phyloP scores from a whole-genome alignment of 2,113 vertebrate species.

The Bucco capensis region DNA sequence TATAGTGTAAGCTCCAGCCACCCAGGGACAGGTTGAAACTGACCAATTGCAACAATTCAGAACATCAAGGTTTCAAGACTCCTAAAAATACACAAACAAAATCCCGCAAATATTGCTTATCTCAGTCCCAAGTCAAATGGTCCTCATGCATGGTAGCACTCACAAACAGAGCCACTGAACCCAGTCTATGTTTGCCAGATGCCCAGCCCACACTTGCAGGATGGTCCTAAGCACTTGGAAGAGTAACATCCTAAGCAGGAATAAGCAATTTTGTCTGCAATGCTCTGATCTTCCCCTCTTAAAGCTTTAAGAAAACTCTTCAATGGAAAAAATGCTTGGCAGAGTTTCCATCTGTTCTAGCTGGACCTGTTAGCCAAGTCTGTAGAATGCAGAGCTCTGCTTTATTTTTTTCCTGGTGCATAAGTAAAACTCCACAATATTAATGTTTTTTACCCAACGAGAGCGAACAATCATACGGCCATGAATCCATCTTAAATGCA shows the following conservation, averaged over 20 bases:
- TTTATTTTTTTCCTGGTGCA: neutral
- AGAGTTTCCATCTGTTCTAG: constrained; percentile 65
- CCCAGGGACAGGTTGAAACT: neutral
- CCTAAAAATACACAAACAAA: neutral
- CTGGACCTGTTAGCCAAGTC: neutral
- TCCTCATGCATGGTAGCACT: neutral
- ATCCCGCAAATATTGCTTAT: neutral
- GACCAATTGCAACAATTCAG: neutral
- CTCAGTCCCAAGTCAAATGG: neutral
- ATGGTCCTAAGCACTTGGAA: neutral
- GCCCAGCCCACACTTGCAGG: neutral
- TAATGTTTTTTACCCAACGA: neutral
- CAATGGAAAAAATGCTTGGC: constrained; percentile 60
- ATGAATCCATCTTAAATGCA: constrained; percentile 31
- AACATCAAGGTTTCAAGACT: neutral
- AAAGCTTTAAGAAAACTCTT: constrained; percentile 57
- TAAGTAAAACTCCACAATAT: neutral
- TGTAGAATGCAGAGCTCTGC: constrained; percentile 9
- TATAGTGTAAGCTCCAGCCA: accelerated
- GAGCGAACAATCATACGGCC: neutral
- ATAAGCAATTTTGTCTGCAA: neutral
- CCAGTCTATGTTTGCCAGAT: neutral
- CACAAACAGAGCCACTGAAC: neutral
- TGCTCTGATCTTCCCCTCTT: neutral
- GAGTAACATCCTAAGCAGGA: neutral